A percentile compares a stretch with the other conserved stretches of the same genome.
Evolutionary conservation across 2,888 invertebrate species (phyloP).

Genomic region (Lepeophtheirus nordmannii): DNA sequence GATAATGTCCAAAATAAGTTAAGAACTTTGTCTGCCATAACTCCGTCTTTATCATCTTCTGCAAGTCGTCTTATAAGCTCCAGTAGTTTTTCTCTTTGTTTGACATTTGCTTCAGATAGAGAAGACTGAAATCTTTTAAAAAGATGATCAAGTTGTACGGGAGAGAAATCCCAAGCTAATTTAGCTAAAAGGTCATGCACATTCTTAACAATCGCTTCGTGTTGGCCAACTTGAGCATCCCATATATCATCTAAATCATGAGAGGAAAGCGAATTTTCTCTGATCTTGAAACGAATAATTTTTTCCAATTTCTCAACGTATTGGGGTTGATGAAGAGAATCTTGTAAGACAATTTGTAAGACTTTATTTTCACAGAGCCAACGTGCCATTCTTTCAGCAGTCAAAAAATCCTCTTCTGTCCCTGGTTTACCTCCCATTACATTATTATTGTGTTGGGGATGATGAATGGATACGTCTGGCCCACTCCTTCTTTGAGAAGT

Average conservation of each 20-base stretch:
- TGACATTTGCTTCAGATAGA: slow-evolving; percentile 89
- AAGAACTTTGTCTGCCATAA: slow-evolving; percentile 93
- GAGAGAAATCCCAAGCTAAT: slow-evolving; percentile 93
- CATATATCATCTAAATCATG: slow-evolving; percentile 88
- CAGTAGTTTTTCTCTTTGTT: slow-evolving; percentile 82
- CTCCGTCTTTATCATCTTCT: slow-evolving; percentile 95
- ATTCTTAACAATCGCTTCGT: slow-evolving; percentile 78
- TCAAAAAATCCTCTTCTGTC: slow-evolving; percentile 68
- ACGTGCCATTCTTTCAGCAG: slow-evolving; percentile 80
- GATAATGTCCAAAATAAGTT: slow-evolving; percentile 92
- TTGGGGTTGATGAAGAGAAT: slow-evolving; percentile 90
- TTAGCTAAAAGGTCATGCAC: slow-evolving; percentile 90
- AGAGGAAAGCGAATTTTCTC: slow-evolving; percentile 69
- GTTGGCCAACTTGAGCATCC: slow-evolving; percentile 57
- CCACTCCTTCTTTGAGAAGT: not conserved
- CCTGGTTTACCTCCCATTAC: slow-evolving; percentile 37
- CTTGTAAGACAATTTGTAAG: slow-evolving; percentile 79
- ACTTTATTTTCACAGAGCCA: slow-evolving; percentile 95
- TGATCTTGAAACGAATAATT: slow-evolving; percentile 81
- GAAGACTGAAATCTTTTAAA: slow-evolving; percentile 55
- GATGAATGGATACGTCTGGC: slow-evolving; percentile 30
- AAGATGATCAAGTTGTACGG: slow-evolving; percentile 87
- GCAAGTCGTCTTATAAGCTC: slow-evolving; percentile 86
- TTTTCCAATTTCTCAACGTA: slow-evolving; percentile 96
- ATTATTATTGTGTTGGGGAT: no score